Evolutionary conservation across 2,888 invertebrate genomes (phyloP).

Genomic region (Pogonocherus hispidulus): DNA sequence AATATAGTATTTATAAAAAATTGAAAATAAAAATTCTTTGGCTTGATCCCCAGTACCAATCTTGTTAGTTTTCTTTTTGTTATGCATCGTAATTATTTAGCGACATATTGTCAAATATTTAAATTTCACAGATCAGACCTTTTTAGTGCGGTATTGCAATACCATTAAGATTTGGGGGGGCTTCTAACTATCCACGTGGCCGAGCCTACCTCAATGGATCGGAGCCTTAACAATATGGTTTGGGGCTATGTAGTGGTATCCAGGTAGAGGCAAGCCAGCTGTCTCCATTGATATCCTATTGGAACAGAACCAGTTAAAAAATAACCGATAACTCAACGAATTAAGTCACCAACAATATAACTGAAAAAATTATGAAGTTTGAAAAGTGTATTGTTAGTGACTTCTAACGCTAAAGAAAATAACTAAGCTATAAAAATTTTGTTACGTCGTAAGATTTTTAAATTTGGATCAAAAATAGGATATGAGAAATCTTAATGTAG

Average conservation of each 20-base stretch:
- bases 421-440: constrained; percentile 21
- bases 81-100: constrained; percentile 54
- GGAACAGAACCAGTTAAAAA: constrained; percentile 36
- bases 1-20: constrained; percentile 69
- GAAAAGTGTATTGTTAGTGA: constrained; percentile 20
- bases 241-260: constrained; percentile 93
- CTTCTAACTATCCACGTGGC: constrained; percentile 61
- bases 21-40: constrained; percentile 85
- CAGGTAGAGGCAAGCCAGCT: constrained; percentile 90
- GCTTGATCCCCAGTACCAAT: constrained; percentile 87
- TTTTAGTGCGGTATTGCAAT: constrained; percentile 56
- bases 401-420: constrained; percentile 17
- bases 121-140: constrained; percentile 59
- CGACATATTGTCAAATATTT: constrained; percentile 64
- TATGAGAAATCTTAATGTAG: constrained; percentile 7
- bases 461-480: constrained; percentile 32
- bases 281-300: constrained; percentile 95
- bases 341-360: constrained; percentile 27
- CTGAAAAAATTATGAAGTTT: not conserved
- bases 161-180: constrained; percentile 66
- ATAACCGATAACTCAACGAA: not conserved
- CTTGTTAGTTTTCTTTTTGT: constrained; percentile 59
- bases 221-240: constrained; percentile 94
- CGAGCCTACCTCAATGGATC: constrained; percentile 75
- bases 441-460: constrained; percentile 6